Percentiles rank a stretch among this genome's conserved stretches.
Evolutionary conservation across 2,888 invertebrate species (phyloP).

Genomic region (Cantharis rufa): DNA sequence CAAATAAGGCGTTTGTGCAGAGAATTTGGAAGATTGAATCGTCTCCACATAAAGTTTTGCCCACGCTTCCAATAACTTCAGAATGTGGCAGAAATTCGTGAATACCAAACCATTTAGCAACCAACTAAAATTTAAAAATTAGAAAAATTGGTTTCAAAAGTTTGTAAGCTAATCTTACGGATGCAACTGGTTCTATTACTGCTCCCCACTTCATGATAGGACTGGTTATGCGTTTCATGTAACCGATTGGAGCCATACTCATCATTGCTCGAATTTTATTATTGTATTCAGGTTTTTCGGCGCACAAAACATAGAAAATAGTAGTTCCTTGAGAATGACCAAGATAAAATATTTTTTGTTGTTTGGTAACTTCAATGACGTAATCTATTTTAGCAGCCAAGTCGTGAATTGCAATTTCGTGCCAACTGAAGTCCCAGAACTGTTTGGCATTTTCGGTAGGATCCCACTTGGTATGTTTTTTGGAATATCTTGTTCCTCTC

Average conservation of each 20-base stretch:
- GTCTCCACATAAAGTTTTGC: conserved; percentile 54
- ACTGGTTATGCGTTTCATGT: conserved; percentile 46
- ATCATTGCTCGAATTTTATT: conserved; percentile 57
- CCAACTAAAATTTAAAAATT: neutral
- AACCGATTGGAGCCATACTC: conserved; percentile 74
- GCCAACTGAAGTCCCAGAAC: conserved; percentile 64
- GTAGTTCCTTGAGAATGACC: conserved; percentile 29
- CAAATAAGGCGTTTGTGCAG: neutral
- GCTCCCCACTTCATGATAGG: conserved; percentile 52
- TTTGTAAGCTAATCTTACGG: conserved; percentile 77
- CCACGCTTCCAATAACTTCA: conserved; percentile 58
- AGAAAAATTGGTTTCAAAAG: neutral
- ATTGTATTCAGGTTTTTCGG: conserved; percentile 20
- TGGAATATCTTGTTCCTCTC: conserved; percentile 63
- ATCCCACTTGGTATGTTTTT: conserved; percentile 53
- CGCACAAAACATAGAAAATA: conserved; percentile 9
- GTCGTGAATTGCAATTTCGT: conserved; percentile 77
- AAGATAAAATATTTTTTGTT: conserved; percentile 22
- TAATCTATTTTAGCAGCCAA: conserved; percentile 78
- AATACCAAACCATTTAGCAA: conserved; percentile 41
- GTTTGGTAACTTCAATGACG: conserved; percentile 50
- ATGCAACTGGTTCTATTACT: conserved; percentile 61
- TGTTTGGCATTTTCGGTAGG: conserved; percentile 12
- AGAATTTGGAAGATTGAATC: conserved; percentile 33
- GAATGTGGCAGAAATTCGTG: conserved; percentile 68